Percentiles rank a stretch among this genome's conserved stretches.
Conservation (phyloP, 2,113 vertebrate genomes). For the Turnix velox region DNA sequence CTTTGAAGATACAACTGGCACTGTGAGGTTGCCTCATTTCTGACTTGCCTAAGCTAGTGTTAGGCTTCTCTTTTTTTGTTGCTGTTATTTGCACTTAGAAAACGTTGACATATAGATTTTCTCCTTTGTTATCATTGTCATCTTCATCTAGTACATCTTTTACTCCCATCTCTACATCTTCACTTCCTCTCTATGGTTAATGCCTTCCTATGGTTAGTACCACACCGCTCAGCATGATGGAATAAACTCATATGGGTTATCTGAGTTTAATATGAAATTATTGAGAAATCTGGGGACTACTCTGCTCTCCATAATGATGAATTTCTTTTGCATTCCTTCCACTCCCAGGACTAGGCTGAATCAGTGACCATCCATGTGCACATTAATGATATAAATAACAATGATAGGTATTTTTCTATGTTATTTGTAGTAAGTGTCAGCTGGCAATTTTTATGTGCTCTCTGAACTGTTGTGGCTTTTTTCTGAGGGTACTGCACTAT, state of each 20-base stretch:
- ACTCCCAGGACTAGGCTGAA: not conserved
- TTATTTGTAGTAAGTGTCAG: not conserved
- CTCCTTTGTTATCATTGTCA: not conserved
- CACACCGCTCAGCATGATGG: not conserved
- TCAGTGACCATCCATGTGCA: not conserved
- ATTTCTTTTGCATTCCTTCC: not conserved
- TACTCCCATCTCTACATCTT: not conserved
- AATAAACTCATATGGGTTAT: not conserved
- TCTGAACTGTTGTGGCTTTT: not conserved
- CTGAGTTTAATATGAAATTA: not conserved
- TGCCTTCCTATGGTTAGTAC: not conserved
- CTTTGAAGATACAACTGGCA: not conserved
- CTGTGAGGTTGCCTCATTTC: not conserved
- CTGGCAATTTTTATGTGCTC: not conserved
- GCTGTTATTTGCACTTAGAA: not conserved
- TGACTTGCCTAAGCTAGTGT: not conserved
- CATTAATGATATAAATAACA: not conserved
- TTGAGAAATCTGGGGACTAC: not conserved
- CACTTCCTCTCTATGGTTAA: not conserved
- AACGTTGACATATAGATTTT: not conserved
- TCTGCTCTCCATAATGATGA: not conserved
- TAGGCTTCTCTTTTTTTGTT: not conserved
- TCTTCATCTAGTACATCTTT: not conserved
- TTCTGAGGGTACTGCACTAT: not conserved
- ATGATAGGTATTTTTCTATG: not conserved